These are phyloP conservation scores for Chelonus insularis DNA, from an alignment of 1,140 invertebrate genomes.

Conservation along the genomic window DNA sequence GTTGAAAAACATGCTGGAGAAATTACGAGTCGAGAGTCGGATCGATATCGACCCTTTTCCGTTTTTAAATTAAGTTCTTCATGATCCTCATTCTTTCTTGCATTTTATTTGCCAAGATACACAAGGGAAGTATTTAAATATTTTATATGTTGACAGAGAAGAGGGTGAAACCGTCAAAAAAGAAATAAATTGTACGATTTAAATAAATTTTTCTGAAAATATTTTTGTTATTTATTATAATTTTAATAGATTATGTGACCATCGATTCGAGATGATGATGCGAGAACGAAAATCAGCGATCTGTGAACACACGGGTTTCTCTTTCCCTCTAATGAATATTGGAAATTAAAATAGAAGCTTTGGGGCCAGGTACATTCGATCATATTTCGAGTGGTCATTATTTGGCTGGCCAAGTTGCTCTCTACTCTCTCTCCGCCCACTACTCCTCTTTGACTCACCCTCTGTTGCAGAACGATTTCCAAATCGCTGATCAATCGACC, in stretches of 20 bases:
- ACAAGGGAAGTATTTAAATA: not conserved
- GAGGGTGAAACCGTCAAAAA: too few species aligned
- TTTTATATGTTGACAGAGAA: too few species aligned
- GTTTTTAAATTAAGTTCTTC: constrained; percentile 49
- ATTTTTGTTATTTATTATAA: too few species aligned
- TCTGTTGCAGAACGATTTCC: not conserved
- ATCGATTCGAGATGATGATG: too few species aligned
- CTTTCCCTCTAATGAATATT: too few species aligned
- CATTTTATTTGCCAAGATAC: constrained; percentile 30
- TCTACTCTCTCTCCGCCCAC: constrained; percentile 17
- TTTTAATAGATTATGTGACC: too few species aligned
- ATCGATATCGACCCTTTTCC: constrained; percentile 48
- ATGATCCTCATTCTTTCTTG: constrained; percentile 17
- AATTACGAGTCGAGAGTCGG: constrained; percentile 33
- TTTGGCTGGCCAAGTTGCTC: constrained; percentile 15
- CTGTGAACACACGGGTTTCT: too few species aligned
- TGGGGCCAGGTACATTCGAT: constrained; percentile 26
- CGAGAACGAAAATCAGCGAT: not conserved
- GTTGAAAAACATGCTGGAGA: not conserved
- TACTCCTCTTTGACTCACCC: constrained; percentile 1
- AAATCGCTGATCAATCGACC: constrained; percentile 16
- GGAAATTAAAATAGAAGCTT: not conserved
- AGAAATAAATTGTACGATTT: too few species aligned
- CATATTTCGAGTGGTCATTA: constrained; percentile 32
- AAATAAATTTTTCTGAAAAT: too few species aligned